Percentiles rank a stretch among this genome's conserved stretches.
These are phyloP conservation scores for Phenganax stokvisi DNA, from an alignment of 92 coral and sea anemone species.

Conservation along the genomic window DNA sequence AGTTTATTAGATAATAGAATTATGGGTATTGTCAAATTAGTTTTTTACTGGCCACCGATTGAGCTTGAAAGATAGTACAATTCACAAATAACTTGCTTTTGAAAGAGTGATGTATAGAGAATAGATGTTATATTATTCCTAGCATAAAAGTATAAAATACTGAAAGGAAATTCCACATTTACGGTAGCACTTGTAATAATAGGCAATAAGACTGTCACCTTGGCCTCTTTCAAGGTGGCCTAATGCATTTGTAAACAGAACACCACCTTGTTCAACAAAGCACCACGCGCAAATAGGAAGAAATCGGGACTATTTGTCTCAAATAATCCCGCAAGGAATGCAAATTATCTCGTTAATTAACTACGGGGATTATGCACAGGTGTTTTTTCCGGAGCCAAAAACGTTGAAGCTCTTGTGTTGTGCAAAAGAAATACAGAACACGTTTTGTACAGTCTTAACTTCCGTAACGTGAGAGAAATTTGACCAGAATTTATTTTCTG, in stretches of 20 bases:
- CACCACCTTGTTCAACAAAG: neutral
- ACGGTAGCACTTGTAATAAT: neutral
- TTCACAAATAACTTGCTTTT: no score
- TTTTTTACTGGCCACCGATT: no score
- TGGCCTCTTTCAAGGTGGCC: neutral
- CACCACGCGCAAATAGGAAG: neutral
- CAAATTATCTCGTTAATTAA: slow-evolving; percentile 14
- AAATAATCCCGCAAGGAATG: slow-evolving; percentile 14
- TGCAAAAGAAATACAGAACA: no score
- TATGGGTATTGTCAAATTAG: no score
- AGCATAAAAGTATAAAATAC: neutral
- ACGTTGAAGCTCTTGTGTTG: neutral
- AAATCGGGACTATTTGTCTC: neutral
- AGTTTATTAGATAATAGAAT: no score
- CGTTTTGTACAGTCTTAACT: no score
- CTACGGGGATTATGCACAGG: neutral
- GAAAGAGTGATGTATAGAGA: no score
- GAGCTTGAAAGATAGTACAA: no score
- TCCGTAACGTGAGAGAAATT: no score
- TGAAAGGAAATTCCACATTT: neutral
- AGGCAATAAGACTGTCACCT: neutral
- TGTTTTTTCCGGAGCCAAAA: neutral
- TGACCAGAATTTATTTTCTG: no score
- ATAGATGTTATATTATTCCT: no score
- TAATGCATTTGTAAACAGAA: slow-evolving; percentile 13